Evolutionary conservation across 2,888 invertebrate species (phyloP), one percentile per base, ranked within the genome.

Genomic region (Xiphydria camelus): DNA sequence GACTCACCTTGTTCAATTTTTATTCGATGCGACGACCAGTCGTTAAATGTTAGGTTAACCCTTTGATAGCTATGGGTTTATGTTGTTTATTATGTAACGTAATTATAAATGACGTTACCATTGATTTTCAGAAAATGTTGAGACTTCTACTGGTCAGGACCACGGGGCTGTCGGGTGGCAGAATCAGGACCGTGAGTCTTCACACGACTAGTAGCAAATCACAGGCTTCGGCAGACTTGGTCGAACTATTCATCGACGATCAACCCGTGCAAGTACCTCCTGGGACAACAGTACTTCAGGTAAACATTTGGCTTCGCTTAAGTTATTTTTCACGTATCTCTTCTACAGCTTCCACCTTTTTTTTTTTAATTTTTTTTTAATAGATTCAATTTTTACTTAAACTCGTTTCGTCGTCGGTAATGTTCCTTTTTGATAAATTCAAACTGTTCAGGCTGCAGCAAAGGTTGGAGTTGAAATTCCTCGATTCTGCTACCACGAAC

Each of bases 401-500:
- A n/a, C n/a, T n/a, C n/a, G n/a, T n/a, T n/a, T n/a, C n/a, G n/a
- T n/a, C n/a, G n/a, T n/a, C n/a, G 5, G 1, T 34, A 6, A 20
- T 34, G 7, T 34, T 34, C 5, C 17, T 5, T 26, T 3, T 12
- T 26, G 14, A 26, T 7, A 31, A 25, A 15, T 22, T 35, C 26
- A 25, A 19, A 6, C 34, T 42, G 41, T 62, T 54, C 77, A 96
- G 93, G 99, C 94, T 58, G 97, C 96, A 42, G 95, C 96, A 1
- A 81, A 89, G 77, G 85, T 89, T 55, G 99, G 99, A 9, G 89
- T 99, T 32, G 98, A 99, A 79, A 99, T 99, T 57, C 99, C 99
- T 2, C 82, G 99, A 48, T 99, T 99, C 77, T 99, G 99, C 77
- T 99, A 99, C 76, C 99, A 99, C 79, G 99, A 99, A 73, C 84